Conservation (phyloP, 2,888 invertebrate genomes). For the Steinernema carpocapsae region DNA sequence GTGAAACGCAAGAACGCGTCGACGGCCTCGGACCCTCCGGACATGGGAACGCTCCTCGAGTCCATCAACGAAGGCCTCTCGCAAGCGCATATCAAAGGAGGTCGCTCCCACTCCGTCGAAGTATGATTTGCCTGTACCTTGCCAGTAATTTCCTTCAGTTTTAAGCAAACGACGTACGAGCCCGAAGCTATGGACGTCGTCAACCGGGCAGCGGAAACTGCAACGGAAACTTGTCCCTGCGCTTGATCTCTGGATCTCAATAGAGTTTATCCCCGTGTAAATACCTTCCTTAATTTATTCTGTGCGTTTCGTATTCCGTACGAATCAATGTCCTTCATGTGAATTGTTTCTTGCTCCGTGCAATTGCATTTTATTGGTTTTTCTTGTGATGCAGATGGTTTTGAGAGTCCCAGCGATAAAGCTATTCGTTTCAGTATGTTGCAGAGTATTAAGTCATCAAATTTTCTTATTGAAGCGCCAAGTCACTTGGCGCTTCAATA, state of each 20-base stretch:
- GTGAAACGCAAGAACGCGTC: slow-evolving; percentile 23
- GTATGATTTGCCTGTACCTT: neutral
- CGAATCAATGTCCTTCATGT: no score
- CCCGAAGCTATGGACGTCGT: slow-evolving; percentile 17
- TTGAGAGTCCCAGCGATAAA: no score
- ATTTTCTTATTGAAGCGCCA: no score
- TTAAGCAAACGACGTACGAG: neutral
- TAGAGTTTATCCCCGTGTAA: neutral
- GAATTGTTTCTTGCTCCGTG: no score
- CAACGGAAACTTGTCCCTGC: slow-evolving; percentile 12
- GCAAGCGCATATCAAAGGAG: slow-evolving; percentile 26
- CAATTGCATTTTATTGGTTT: no score
- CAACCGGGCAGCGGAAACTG: neutral
- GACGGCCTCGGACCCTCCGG: slow-evolving; percentile 20
- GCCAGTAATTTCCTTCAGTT: neutral
- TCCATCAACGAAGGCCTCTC: slow-evolving; percentile 27
- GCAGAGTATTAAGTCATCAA: no score
- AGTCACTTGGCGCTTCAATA: no score
- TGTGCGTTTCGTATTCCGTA: neutral
- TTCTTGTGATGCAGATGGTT: no score
- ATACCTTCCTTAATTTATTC: slow-evolving; percentile 13
- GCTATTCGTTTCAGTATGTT: no score
- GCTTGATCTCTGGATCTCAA: slow-evolving; percentile 15
- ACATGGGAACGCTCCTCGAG: neutral
- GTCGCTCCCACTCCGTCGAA: slow-evolving; percentile 16